Base-by-base conservation (phyloP, 2,113 vertebrate species). In the Sigmodon hispidus region DNA sequence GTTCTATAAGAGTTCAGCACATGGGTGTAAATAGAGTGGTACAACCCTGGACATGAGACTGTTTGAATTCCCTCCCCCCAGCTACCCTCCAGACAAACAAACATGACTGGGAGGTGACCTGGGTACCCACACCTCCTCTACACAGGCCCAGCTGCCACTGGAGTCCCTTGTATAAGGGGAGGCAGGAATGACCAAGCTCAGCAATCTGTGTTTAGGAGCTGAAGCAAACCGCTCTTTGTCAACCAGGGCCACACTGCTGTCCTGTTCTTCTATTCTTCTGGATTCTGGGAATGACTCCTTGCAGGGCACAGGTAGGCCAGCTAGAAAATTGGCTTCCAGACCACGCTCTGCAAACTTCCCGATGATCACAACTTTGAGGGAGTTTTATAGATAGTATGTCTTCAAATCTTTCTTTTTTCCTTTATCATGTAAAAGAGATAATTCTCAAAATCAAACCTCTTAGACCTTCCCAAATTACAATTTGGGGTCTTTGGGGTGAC, bases 401-500 rank as follows among this genome's bases (percentile, higher is more conserved):
- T 75, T 95, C 73, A 87, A 94, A 94, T 73, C 48, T 89, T 12
- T 95, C 67, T 61, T 55, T 89, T 69, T 52, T 70, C 76, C 86
- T 87, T 89, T 61, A 79, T 87, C 34, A n/a, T 15, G 48, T 70
- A 79, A 91, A 94, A 92, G 80, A 90, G 95, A 43, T 73, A 90
- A 72, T 31, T 94, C 57, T 95, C 79, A 83, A 94, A 86, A 94
- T 61, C 22, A 75, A 29, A 76, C 3, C 65, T 92, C 70, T 90
- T 95, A 94, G 96, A 84, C 29, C 7, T 81, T 92, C 26, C 48
- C 85, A 93, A 85, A 93, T 77, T 95, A 73, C 95, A 50, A 96
- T 84, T 86, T 75, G 29, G 55, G 16, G 61, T 4, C 11, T 91
- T 85, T 63, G 83, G 17, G n/a, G 76, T 96, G 80, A 75, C 95